phyloP scores from a whole-genome alignment of 1,140 invertebrate species.

The Lepidurus packardi region DNA sequence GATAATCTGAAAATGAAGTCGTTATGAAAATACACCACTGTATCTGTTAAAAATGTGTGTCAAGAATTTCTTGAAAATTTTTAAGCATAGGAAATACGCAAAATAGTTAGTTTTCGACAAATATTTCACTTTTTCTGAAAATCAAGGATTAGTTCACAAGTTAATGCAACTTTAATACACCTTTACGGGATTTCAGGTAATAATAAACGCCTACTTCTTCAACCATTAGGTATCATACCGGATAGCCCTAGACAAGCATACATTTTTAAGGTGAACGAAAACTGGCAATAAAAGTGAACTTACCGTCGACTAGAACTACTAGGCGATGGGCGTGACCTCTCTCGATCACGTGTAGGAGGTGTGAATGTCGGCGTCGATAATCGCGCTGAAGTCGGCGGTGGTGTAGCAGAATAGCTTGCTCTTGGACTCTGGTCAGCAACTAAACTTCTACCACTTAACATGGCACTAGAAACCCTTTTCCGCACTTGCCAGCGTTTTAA shows the following conservation, averaged over 20 bases:
- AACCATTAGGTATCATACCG: background rate
- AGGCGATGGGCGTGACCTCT: background rate
- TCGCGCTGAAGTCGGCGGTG: background rate
- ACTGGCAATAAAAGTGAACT: background rate
- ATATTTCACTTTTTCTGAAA: no score
- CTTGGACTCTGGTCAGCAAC: background rate
- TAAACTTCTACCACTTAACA: background rate
- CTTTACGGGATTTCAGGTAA: background rate
- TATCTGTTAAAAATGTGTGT: no score
- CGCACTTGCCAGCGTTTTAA: background rate
- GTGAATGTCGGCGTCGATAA: background rate
- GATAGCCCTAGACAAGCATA: background rate
- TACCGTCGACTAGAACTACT: constrained; percentile 3
- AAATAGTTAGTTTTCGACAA: no score
- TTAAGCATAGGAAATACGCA: no score
- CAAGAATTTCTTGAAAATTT: no score
- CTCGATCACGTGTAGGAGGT: background rate
- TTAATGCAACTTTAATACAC: background rate
- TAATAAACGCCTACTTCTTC: background rate
- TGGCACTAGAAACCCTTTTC: background rate
- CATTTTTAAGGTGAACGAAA: background rate
- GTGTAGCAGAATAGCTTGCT: background rate
- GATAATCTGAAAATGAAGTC: no score
- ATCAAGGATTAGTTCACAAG: background rate
- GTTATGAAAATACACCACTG: no score